Evolutionary conservation across 2,888 invertebrate species (phyloP), one percentile per base, ranked within the genome.

Genomic region (Drosophila acutilabella): DNA sequence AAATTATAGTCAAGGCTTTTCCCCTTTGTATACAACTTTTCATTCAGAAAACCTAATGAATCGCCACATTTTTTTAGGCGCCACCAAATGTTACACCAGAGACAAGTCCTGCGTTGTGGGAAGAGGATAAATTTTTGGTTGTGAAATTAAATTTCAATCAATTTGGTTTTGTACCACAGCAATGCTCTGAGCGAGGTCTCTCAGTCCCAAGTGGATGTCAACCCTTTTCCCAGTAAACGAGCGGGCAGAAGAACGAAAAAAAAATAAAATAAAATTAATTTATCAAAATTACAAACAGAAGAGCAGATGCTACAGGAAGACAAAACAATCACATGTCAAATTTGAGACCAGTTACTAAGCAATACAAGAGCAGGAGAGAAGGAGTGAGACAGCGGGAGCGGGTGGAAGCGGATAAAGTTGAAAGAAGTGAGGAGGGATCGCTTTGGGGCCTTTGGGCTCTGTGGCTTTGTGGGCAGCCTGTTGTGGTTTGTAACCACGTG

Each of bases 291-390:
- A 54, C 57, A 56, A 33, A 64, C 45, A 54, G 51, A 44, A 58
- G 68, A 48, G 48, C 80, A 87, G 73, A 81, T 71, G 68, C 80
- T 58, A 30, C 74, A 52, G 50, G 64, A 50, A 81, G 80, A 89
- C 76, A 86, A 84, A 80, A 89, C 90, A 90, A 89, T 89, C 88
- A 86, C 90, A 90, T 88, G 89, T 89, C 88, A 89, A 80, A 86
- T 89, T 89, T 86, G 90, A 89, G 80, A 80, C 75, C 77, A 68
- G 69, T 78, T 76, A 82, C 86, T 76, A 85, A 88, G 66, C 80
- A 79, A 72, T 76, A 59, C 52, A 57, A 64, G 51, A 58, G 44
- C 36, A 10, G 33, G 47, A 53, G 18, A 3, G 51, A 4, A 8
- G 2, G 13, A 45, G 23, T 33, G 30, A 41, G 26, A 11, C 1